Conservation (phyloP, 2,797 vertebrate genomes). For the Nannoperca australis region DNA sequence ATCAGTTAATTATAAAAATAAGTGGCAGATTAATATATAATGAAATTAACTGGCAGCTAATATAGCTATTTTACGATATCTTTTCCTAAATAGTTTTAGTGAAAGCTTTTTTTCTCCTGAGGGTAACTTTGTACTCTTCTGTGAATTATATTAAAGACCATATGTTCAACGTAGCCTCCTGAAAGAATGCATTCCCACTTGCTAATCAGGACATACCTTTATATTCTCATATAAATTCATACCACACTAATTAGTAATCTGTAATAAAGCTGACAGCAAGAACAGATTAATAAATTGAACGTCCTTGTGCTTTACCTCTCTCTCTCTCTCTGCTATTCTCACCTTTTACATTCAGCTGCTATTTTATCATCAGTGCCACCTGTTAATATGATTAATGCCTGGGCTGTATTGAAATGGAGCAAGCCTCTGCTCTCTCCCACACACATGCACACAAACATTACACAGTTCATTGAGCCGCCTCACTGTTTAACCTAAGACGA, state of each 20-base stretch:
- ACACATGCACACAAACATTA: conserved; percentile 51
- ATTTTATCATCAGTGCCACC: conserved; percentile 73
- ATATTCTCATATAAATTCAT: conserved; percentile 18
- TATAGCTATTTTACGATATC: background rate
- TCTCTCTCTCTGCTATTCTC: conserved; percentile 24
- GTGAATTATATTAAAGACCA: conserved; percentile 5
- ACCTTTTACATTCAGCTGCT: conserved; percentile 48
- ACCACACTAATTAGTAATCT: conserved; percentile 36
- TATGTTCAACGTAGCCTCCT: background rate
- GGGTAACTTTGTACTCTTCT: background rate
- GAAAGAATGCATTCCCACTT: conserved; percentile 6
- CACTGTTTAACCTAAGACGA: conserved; percentile 39
- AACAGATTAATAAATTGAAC: conserved; percentile 41
- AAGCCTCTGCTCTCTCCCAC: conserved; percentile 4
- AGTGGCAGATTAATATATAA: background rate
- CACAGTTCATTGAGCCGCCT: conserved; percentile 52
- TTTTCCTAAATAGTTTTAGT: background rate
- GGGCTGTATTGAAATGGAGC: conserved; percentile 46
- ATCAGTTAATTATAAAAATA: background rate
- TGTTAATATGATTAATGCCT: conserved; percentile 75
- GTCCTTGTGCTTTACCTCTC: background rate
- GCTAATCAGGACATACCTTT: conserved; percentile 19
- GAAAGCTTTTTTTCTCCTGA: background rate
- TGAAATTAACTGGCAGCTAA: background rate
- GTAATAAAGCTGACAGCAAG: conserved; percentile 24